Conservation (phyloP, 2,888 invertebrate species). For the Thymelicus lineola region DNA sequence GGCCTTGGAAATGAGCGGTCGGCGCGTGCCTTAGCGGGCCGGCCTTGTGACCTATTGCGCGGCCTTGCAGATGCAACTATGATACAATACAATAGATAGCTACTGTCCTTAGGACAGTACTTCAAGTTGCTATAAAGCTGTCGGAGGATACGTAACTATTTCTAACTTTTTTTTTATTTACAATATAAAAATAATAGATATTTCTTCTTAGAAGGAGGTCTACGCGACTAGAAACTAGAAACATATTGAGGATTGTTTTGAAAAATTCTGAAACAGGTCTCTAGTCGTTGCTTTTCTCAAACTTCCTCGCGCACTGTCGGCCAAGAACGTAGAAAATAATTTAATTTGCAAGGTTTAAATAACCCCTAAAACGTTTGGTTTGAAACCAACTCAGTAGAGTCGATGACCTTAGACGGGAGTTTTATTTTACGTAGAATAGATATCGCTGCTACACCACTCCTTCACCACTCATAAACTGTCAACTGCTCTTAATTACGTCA, state of each 20-base stretch:
- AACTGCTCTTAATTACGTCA: conserved; percentile 26
- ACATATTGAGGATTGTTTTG: no score
- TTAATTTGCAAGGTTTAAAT: no score
- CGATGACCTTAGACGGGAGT: conserved; percentile 9
- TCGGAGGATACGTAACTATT: no score
- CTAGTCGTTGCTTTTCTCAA: no score
- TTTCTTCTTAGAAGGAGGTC: no score
- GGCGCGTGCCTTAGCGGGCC: conserved; percentile 64
- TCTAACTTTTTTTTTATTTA: no score
- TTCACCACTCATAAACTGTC: conserved; percentile 13
- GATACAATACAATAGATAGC: conserved; percentile 40
- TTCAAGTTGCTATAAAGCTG: conserved; percentile 11
- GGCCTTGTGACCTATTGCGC: conserved; percentile 79
- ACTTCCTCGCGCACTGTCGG: no score
- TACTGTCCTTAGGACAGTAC: conserved; percentile 4
- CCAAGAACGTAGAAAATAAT: no score
- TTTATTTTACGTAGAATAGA: conserved; percentile 14
- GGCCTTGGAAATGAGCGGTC: conserved; percentile 58
- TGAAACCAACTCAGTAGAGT: neutral
- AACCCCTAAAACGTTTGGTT: no score
- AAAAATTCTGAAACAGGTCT: no score
- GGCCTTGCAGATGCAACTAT: conserved; percentile 63
- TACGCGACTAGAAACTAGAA: no score
- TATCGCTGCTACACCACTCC: neutral
- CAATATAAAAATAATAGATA: no score